phyloP scores from a whole-genome alignment of 2,888 invertebrate species.

The Drosophila neonasuta region DNA sequence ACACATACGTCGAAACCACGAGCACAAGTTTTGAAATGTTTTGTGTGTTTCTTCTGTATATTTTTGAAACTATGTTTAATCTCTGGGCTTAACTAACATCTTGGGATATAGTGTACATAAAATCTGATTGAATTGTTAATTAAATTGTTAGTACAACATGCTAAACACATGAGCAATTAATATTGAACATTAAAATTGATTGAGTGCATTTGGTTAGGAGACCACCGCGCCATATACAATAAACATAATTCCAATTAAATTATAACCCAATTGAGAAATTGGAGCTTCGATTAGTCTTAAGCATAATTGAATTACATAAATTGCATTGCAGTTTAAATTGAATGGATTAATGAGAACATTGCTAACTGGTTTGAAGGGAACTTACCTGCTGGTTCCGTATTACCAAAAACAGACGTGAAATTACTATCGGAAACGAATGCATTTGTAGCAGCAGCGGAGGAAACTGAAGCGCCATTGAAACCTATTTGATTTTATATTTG shows the following conservation, averaged over 20 bases:
- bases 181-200: conserved; percentile 12
- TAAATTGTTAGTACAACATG: conserved; percentile 49
- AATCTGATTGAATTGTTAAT: conserved; percentile 9
- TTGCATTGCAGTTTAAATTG: conserved; percentile 42
- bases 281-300: conserved; percentile 27
- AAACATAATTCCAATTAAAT: conserved; percentile 12
- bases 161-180: conserved; percentile 37
- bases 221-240: conserved; percentile 16
- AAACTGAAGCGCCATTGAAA: conserved; percentile 82
- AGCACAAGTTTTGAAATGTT: conserved; percentile 13
- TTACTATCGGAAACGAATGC: conserved; percentile 93
- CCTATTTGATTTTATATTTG: conserved; percentile 74
- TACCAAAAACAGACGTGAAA: conserved; percentile 94
- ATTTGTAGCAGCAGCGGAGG: conserved; percentile 82
- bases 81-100: conserved; percentile 16
- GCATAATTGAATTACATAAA: conserved; percentile 17
- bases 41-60: conserved; percentile 9
- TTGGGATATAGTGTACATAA: conserved; percentile 10
- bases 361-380: conserved; percentile 48
- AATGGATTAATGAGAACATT: conserved; percentile 40
- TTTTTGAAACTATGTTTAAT: conserved; percentile 25
- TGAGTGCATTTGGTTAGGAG: conserved; percentile 23
- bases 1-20: conserved; percentile 41
- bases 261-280: conserved; percentile 25
- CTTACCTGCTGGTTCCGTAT: conserved; percentile 87